A percentile compares a stretch with the other conserved stretches of the same genome.
These are phyloP conservation scores for Enteromius fasciolatus DNA, from an alignment of 2,797 vertebrate genomes.

Conservation along the genomic window DNA sequence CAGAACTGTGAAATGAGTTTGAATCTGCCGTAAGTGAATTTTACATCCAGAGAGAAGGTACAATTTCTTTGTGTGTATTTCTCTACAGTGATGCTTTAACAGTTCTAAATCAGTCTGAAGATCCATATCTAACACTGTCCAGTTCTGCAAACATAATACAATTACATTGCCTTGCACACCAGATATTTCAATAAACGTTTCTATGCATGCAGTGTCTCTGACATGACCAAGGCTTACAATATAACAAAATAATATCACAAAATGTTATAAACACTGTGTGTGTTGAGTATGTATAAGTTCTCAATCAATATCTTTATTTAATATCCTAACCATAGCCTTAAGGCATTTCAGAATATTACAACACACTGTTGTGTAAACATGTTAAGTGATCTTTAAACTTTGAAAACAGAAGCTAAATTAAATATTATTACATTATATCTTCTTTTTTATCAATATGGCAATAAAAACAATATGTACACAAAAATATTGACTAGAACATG, in stretches of 20 bases:
- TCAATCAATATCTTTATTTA: constrained; percentile 9
- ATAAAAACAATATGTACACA: constrained; percentile 25
- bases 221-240: constrained; percentile 16
- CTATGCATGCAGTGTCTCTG: constrained; percentile 15
- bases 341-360: background rate
- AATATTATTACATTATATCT: background rate
- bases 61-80: constrained; percentile 2
- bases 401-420: background rate
- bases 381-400: constrained; percentile 1
- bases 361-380: constrained; percentile 8
- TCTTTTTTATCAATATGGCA: background rate
- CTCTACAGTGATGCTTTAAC: background rate
- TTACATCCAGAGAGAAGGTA: constrained; percentile 4
- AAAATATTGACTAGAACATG: background rate
- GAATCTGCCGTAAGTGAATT: background rate
- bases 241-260: background rate
- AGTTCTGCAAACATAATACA: background rate
- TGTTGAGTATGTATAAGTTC: constrained; percentile 1
- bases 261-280: background rate
- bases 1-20: background rate
- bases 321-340: background rate
- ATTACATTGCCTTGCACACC: background rate
- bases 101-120: background rate
- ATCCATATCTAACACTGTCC: background rate
- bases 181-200: constrained; percentile 1